Evolutionary conservation across 2,113 vertebrate genomes (phyloP).

Genomic region (Melanotaenia duboulayi): DNA sequence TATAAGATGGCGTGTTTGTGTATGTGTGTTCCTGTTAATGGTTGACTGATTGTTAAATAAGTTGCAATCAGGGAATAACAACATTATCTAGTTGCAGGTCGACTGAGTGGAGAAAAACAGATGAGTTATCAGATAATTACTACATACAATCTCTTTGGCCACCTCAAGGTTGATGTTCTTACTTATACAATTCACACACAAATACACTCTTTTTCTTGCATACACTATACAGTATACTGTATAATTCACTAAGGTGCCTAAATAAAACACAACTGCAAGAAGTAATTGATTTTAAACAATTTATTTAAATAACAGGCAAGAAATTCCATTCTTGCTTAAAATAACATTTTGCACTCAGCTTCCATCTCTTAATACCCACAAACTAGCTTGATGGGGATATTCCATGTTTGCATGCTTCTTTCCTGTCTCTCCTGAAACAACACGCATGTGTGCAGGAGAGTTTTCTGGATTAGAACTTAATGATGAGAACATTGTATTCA

Average conservation of each 20-base stretch:
- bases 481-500: too few species aligned
- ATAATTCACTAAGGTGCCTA: neutral
- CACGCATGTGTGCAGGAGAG: too few species aligned
- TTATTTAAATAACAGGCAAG: neutral
- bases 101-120: conserved; percentile 58
- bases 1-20: conserved; percentile 1
- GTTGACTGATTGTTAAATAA: conserved; percentile 68
- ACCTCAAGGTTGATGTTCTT: conserved; percentile 56
- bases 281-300: neutral
- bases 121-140: conserved; percentile 77
- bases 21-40: conserved; percentile 41
- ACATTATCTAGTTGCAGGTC: conserved; percentile 67
- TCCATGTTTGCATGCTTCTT: too few species aligned
- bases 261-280: neutral
- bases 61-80: conserved; percentile 68
- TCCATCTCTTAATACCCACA: too few species aligned
- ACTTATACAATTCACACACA: conserved; percentile 16
- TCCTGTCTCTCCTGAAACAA: too few species aligned
- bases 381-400: too few species aligned
- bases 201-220: neutral
- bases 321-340: neutral
- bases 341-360: too few species aligned
- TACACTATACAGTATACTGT: too few species aligned
- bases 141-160: conserved; percentile 67
- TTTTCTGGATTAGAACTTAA: too few species aligned